Conservation (phyloP, 35 echinoderm and acorn worm genomes). For the Heliocidaris erythrogramma region DNA sequence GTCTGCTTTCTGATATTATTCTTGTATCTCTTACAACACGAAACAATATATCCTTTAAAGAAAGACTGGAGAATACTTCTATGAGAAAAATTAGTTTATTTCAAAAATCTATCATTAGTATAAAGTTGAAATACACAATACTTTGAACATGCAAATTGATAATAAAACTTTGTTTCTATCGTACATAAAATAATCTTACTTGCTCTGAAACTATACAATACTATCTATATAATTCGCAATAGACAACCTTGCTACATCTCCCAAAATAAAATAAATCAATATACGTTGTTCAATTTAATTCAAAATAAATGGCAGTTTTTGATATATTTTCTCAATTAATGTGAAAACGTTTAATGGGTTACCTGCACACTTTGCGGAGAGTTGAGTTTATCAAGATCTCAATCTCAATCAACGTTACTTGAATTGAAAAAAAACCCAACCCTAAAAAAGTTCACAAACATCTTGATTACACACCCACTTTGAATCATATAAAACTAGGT, state of each 20-base stretch:
- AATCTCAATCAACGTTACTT: no score
- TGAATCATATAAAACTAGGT: no score
- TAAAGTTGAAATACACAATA: constrained; percentile 14
- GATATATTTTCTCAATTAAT: neutral
- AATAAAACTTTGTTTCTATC: neutral
- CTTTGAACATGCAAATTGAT: constrained; percentile 4
- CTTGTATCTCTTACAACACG: no score
- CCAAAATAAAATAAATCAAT: neutral
- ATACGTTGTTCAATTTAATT: neutral
- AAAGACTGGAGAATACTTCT: no score
- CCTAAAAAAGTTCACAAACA: no score
- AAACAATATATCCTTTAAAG: no score
- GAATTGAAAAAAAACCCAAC: no score
- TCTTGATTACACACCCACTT: no score
- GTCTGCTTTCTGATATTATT: no score
- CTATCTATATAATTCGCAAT: neutral
- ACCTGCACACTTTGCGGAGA: neutral
- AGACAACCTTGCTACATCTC: neutral
- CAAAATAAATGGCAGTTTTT: neutral
- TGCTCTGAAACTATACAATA: neutral
- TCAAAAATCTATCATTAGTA: constrained; percentile 7
- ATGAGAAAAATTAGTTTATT: constrained; percentile 1
- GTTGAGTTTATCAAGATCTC: neutral
- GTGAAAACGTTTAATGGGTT: neutral
- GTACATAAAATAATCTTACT: neutral